Base-by-base conservation (phyloP, 1,140 invertebrate species). In the Hypsibius dujardini region DNA sequence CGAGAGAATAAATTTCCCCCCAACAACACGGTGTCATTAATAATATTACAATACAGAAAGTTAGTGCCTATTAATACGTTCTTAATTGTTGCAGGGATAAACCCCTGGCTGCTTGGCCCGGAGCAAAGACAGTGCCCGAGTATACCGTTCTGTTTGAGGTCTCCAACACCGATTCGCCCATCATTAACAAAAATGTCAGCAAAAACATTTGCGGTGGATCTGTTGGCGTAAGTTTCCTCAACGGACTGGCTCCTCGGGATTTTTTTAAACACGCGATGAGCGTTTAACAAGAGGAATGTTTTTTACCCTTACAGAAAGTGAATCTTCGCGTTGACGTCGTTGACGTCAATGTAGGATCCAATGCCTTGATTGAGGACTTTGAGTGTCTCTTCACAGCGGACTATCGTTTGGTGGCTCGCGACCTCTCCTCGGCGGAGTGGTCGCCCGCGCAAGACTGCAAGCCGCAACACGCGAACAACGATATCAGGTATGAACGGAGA, bases 131-230 rank as follows among this genome's bases (percentile, higher is more conserved):
- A 7, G 62, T 67, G 3, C 62, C 62, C 12, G 45, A 67, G 3
- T 67, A 15, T 45, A 42, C 12, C 12, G 7, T 45, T 7, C 12
- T 67, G 12, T 67, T 42, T 45, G 12, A 12, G 3, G 62, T 7
- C 7, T 15, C 62, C 12, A 42, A 42, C 12, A 12, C 12, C 12
- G 42, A 67, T 42, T 67, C 62, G 42, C 62, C 62, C 7, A 42
- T 67, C 42, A 45, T 67, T 42, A 67, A 67, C 42, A 67, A 67
- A 42, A 67, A 67, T 42, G 42, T 67, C 62, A 42, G 12, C 12
- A 67, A 67, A 42, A 67, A 12, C 42, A 7, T 67, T 45, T 67
- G 62, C 45, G 62, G 62, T 15, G 62, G 62, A 67, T 67, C 62
- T 67, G 62, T 67, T 42, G 12, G 12, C 3, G 62, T 67, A 45